Evolutionary conservation across 2,113 vertebrate genomes (phyloP).

Genomic region (Hemicordylus capensis): DNA sequence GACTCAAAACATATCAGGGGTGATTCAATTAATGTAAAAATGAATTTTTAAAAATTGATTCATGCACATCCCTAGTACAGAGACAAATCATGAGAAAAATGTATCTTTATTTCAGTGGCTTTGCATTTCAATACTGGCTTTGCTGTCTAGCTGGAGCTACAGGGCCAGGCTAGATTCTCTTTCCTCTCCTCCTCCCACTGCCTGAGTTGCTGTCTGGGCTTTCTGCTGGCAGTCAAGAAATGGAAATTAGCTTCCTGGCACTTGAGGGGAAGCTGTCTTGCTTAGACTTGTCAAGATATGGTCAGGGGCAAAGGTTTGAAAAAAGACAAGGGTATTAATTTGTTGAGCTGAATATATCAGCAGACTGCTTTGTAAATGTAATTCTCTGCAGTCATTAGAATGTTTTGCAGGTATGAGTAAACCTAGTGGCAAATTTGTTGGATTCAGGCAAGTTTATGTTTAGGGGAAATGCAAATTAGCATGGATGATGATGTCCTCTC

Average conservation of each 20-base stretch:
- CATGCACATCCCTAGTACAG: too few relatives aligned
- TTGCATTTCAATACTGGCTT: background rate
- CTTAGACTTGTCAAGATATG: slow-evolving; percentile 6
- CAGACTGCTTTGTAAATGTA: background rate
- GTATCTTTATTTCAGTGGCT: background rate
- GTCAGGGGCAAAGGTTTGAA: background rate
- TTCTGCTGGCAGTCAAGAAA: background rate
- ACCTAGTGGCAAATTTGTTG: background rate
- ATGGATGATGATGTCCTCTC: background rate
- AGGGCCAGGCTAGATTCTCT: background rate
- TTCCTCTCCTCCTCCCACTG: background rate
- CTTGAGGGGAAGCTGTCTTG: background rate
- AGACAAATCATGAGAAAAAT: too few relatives aligned
- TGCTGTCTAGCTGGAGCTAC: background rate
- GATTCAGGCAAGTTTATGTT: background rate
- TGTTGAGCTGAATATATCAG: slow-evolving; percentile 3
- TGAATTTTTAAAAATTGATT: too few relatives aligned
- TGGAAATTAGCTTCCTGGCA: background rate
- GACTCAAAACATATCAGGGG: too few relatives aligned
- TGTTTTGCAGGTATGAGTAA: background rate
- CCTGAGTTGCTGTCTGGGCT: background rate
- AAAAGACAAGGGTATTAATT: slow-evolving; percentile 10
- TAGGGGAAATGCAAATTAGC: background rate
- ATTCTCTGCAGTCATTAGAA: background rate
- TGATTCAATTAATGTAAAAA: too few relatives aligned